These are phyloP conservation scores for Equus quagga DNA, from an alignment of 2,113 vertebrate genomes.

Conservation along the genomic window DNA sequence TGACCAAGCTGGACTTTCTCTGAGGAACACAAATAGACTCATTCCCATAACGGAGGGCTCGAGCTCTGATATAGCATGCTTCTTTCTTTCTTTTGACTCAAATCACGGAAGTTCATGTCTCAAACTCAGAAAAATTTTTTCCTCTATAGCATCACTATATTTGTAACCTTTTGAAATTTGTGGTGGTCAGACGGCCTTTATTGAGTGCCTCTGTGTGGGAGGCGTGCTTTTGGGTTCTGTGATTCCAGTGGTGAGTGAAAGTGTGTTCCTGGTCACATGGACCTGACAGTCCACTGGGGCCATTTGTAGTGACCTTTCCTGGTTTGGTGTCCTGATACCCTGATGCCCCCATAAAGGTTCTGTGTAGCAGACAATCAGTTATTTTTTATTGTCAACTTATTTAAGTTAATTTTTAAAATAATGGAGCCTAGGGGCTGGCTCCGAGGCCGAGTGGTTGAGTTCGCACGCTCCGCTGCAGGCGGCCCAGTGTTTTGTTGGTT, in stretches of 20 bases:
- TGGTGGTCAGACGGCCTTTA: background rate
- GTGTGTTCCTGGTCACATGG: background rate
- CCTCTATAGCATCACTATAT: background rate
- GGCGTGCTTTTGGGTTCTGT: background rate
- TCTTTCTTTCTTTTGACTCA: background rate
- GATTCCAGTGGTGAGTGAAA: background rate
- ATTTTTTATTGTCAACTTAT: constrained; percentile 40
- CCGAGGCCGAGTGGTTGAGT: too few relatives aligned
- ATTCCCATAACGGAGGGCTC: background rate
- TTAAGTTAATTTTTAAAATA: constrained; percentile 20
- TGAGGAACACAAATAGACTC: background rate
- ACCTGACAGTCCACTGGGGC: background rate
- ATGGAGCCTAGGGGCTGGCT: background rate
- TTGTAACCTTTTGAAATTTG: constrained; percentile 28
- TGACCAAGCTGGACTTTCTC: background rate
- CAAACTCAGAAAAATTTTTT: background rate
- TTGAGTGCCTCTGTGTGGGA: background rate
- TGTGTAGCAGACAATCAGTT: background rate
- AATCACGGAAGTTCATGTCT: background rate
- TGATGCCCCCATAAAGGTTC: background rate
- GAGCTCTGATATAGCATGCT: background rate
- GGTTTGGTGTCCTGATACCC: background rate
- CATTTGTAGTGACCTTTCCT: background rate
- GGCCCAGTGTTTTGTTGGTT: too few relatives aligned
- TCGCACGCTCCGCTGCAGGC: too few relatives aligned